Evolutionary conservation across 2,113 vertebrate genomes (phyloP).

Genomic region (Acanthochromis polyacanthus): DNA sequence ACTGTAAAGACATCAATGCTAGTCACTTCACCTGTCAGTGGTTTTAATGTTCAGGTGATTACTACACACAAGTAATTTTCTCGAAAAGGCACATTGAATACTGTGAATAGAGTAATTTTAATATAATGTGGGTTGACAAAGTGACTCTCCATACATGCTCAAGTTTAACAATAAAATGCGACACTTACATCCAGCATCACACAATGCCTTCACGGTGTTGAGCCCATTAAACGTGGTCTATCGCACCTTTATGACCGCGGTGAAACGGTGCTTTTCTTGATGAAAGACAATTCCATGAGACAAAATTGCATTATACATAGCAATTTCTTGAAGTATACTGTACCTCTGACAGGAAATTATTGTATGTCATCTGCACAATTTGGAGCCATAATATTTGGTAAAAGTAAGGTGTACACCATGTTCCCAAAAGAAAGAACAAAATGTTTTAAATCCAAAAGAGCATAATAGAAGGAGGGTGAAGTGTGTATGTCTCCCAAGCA

Average conservation of each 20-base stretch:
- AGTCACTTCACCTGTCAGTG: too few species aligned
- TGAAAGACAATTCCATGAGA: not conserved
- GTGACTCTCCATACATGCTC: constrained; percentile 12
- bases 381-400: not conserved
- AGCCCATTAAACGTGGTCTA: not conserved
- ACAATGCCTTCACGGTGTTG: not conserved
- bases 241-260: not conserved
- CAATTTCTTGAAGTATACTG: not conserved
- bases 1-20: too few species aligned
- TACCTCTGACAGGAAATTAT: not conserved
- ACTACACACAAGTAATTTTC: not conserved
- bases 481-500: constrained; percentile 4
- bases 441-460: constrained; percentile 5
- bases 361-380: not conserved
- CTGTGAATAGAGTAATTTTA: constrained; percentile 38
- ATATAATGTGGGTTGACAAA: constrained; percentile 2
- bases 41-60: too few species aligned
- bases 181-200: not conserved
- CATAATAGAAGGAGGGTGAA: constrained; percentile 14
- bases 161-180: constrained; percentile 16
- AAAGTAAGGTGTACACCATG: not conserved
- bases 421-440: not conserved
- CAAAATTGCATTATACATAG: constrained; percentile 8
- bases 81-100: constrained; percentile 2
- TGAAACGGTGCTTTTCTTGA: constrained; percentile 30